Base-by-base conservation (phyloP, 2,113 vertebrate genomes). In the Tretioscincus oriximinensis region DNA sequence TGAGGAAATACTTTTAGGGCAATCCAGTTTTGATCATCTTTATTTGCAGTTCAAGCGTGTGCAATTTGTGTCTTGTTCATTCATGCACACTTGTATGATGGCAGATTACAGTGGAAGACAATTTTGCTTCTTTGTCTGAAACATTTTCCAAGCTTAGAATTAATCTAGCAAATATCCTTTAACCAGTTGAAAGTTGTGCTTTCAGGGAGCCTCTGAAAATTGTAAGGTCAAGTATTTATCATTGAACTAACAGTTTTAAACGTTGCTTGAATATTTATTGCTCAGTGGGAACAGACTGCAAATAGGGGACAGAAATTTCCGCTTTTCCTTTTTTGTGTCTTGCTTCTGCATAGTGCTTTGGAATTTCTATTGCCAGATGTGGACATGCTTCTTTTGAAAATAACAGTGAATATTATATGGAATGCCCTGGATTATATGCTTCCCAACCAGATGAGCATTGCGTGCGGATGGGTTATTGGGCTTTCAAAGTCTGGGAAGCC, bases 341-440 rank as follows among this genome's bases (percentile, higher is more conserved):
- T 91, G 29, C 86, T 88, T 94, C 83, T 90, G 71, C 68, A 0
- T 0, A 1, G 73, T 90, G 60, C 88, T 88, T 76, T 90, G 83
- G 84, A 89, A 78, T 87, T 91, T 80, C 84, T 72, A 31, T 67
- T 93, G 85, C 91, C 93, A 94, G 92, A 94, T 94, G 86, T 94
- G 88, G 92, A 95, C 88, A 94, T 93, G 91, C 87, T 94, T 93
- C 92, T 90, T 88, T 93, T 90, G 92, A 90, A 92, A 95, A 93
- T 92, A 94, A 95, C 92, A 94, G 89, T 93, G 68, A 26, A 84
- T 92, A 1, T 93, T 94, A 85, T 88, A 87, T 24, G 82, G 78
- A 90, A 89, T 78, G 77, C 82, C 89, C 87, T 90, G 81, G 83
- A 87, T 93, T 92, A 83, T 89, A 89, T 92, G 84, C 86, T 91